phyloP scores from a whole-genome alignment of 2,113 vertebrate genomes.

The Phocoena sinus region DNA sequence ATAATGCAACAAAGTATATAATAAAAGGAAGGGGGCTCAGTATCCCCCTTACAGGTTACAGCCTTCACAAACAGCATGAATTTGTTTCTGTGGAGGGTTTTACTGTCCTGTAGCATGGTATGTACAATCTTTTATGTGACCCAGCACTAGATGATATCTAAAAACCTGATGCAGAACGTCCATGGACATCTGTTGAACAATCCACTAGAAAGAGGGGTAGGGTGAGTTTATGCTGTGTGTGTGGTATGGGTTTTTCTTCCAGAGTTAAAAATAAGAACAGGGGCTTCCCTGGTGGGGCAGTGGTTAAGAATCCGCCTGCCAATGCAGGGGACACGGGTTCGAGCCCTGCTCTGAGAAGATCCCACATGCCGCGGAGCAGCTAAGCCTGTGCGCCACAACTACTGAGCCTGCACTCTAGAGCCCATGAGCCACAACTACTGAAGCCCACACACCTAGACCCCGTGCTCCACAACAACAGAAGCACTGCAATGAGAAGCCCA shows the following conservation, averaged over 20 bases:
- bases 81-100: not conserved
- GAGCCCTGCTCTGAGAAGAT: too few relatives aligned
- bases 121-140: not conserved
- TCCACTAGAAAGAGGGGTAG: not conserved
- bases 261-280: not conserved
- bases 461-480: too few relatives aligned
- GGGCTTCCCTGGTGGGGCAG: too few relatives aligned
- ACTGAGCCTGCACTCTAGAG: too few relatives aligned
- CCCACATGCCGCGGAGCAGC: too few relatives aligned
- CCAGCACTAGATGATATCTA: not conserved
- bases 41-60: not conserved
- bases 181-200: not conserved
- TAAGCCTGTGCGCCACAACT: too few relatives aligned
- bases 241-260: not conserved
- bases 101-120: not conserved
- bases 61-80: not conserved
- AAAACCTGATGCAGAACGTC: not conserved
- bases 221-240: not conserved
- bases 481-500: too few relatives aligned
- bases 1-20: not conserved
- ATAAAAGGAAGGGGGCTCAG: not conserved
- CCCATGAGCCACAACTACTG: too few relatives aligned
- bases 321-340: too few relatives aligned
- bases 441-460: too few relatives aligned
- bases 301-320: too few relatives aligned